Base-by-base conservation (phyloP, 2,888 invertebrate species). In the Dorcus hopei region DNA sequence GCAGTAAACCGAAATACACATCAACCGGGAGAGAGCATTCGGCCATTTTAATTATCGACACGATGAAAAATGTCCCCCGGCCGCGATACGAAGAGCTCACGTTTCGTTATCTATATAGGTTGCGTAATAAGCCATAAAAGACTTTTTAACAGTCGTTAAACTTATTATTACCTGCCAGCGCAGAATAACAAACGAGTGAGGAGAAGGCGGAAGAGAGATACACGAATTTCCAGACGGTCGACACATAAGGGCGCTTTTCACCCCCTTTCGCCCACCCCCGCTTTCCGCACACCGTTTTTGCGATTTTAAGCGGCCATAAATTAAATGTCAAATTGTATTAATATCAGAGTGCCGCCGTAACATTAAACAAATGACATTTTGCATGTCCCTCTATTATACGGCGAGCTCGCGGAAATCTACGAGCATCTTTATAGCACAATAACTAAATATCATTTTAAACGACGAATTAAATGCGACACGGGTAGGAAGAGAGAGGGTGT, bases 241-340 rank as follows among this genome's bases (percentile, higher is more conserved):
- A 16, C 49, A n/a, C 14, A 49, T n/a, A 14, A 26, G 33, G 38
- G 38, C 38, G n/a, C 16, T 50, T 50, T 51, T 39, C 38, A 51
- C 9, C 19, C 23, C 47, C 47, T n/a, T 47, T 47, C 2, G n/a
- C 3, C n/a, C 47, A n/a, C 26, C 26, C 26, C 7, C 26, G 26
- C 26, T 33, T 33, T 33, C 4, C 26, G 26, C 26, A 33, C 26
- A 23, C 40, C 41, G 43, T 66, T 68, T 70, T 71, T 68, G 68
- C 66, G 68, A 68, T 70, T 70, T 69, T 68, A 65, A 64, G 68
- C 64, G 62, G 61, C 59, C 70, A 67, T 72, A 70, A 70, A 72
- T 72, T 72, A 70, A 72, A 72, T 72, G 72, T 72, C 72, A 70
- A 66, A 68, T 68, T 70, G 69, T 70, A 70, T 70, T 71, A 71